Evolutionary conservation across 2,113 vertebrate genomes (phyloP).

Genomic region (Regulus satrapa): DNA sequence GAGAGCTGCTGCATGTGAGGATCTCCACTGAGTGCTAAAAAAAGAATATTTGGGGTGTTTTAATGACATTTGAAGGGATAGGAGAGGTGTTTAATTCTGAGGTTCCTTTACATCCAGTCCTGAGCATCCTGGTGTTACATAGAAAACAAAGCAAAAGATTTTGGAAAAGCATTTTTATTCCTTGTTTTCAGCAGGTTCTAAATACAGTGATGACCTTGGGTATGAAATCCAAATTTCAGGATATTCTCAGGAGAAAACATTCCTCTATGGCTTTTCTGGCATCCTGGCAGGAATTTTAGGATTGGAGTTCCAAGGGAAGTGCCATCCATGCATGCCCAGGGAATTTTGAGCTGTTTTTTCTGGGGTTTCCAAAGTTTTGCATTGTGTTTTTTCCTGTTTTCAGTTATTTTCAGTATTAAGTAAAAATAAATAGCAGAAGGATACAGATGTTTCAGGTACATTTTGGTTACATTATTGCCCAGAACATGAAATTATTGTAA

Average conservation of each 20-base stretch:
- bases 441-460: not conserved
- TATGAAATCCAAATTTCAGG: not conserved
- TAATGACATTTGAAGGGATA: not conserved
- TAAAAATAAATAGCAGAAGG: not conserved
- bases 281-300: not conserved
- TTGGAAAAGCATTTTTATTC: not conserved
- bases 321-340: not conserved
- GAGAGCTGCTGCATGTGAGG: not conserved
- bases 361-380: not conserved
- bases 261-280: accelerated
- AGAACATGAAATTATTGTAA: not conserved
- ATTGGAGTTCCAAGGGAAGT: not conserved
- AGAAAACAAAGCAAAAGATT: not conserved
- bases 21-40: not conserved
- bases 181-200: not conserved
- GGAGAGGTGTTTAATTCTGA: not conserved
- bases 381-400: not conserved
- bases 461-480: not conserved
- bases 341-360: not conserved
- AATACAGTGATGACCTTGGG: not conserved
- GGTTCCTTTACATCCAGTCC: too few species aligned
- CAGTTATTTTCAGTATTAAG: not conserved
- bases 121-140: not conserved
- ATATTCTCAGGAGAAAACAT: not conserved
- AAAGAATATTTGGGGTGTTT: not conserved